phyloP scores from a whole-genome alignment of 2,113 vertebrate species.

The Stomatorhinus ivindoensis region DNA sequence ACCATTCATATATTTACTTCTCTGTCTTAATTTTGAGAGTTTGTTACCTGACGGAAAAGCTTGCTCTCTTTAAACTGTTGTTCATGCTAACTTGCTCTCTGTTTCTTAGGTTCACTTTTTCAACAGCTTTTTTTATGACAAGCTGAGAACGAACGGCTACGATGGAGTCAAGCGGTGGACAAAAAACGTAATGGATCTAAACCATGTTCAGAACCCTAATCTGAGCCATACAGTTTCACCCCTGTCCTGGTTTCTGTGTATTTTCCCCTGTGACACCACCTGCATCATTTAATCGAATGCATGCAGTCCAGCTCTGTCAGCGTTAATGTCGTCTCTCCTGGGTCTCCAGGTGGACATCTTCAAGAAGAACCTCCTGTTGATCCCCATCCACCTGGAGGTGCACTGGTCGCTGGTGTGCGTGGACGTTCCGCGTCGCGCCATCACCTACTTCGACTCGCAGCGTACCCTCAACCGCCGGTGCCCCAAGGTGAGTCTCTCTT shows the following conservation, averaged over 20 bases:
- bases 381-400: slow-evolving; percentile 87
- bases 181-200: slow-evolving; percentile 74
- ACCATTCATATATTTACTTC: neutral
- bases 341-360: slow-evolving; percentile 79
- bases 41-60: neutral
- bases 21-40: neutral
- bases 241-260: neutral
- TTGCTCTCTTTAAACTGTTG: neutral
- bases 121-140: slow-evolving; percentile 93
- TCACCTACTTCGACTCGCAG: slow-evolving; percentile 88
- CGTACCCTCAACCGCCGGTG: slow-evolving; percentile 84
- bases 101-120: slow-evolving; percentile 80
- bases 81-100: neutral
- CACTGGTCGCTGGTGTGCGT: slow-evolving; percentile 88
- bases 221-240: neutral
- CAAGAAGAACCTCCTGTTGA: slow-evolving; percentile 79
- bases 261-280: neutral
- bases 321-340: neutral
- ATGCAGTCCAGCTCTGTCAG: neutral
- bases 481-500: slow-evolving; percentile 66
- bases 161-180: slow-evolving; percentile 91
- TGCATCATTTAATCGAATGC: neutral
- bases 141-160: slow-evolving; percentile 84
- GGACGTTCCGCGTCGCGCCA: slow-evolving; percentile 68
- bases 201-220: neutral